phyloP scores from a whole-genome alignment of 2,113 vertebrate species.

The Austrofundulus limnaeus region DNA sequence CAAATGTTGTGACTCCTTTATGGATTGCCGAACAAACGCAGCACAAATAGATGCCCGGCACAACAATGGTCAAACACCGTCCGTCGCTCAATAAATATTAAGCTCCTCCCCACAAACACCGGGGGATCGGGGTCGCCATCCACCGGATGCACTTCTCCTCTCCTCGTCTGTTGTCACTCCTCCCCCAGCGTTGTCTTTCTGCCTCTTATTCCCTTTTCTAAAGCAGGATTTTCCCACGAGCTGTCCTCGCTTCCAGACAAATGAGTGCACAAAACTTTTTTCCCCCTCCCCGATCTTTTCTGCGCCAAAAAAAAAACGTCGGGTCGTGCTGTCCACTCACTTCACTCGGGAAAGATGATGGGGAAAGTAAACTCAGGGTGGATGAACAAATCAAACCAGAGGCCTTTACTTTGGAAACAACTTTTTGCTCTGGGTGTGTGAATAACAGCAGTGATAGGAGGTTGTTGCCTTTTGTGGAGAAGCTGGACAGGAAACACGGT shows the following conservation, averaged over 20 bases:
- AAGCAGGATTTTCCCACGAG: constrained; percentile 61
- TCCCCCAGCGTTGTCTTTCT: constrained; percentile 22
- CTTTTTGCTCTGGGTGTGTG: constrained; percentile 43
- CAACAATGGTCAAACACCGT: constrained; percentile 70
- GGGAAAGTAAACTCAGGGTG: constrained; percentile 64
- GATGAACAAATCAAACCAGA: constrained; percentile 15
- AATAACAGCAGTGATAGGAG: constrained; percentile 63
- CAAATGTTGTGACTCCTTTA: constrained; percentile 71
- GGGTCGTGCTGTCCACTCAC: constrained; percentile 47
- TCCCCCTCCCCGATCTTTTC: constrained; percentile 15
- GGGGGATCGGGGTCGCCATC: constrained; percentile 44
- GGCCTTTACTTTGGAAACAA: neutral
- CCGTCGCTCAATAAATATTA: constrained; percentile 72
- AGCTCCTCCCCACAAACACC: constrained; percentile 47
- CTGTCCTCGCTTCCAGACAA: constrained; percentile 5
- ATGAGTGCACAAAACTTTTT: constrained; percentile 4
- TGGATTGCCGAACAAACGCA: constrained; percentile 70
- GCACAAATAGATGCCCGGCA: constrained; percentile 58
- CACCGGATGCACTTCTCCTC: constrained; percentile 67
- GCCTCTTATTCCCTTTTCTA: constrained; percentile 28
- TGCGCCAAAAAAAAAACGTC: constrained; percentile 51
- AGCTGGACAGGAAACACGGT: constrained; percentile 71
- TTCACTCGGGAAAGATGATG: too few species aligned
- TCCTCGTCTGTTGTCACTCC: constrained; percentile 35
- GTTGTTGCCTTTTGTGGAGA: constrained; percentile 73